These are phyloP conservation scores for Lasioglossum baleicum DNA, from an alignment of 1,140 invertebrate species.

Conservation along the genomic window DNA sequence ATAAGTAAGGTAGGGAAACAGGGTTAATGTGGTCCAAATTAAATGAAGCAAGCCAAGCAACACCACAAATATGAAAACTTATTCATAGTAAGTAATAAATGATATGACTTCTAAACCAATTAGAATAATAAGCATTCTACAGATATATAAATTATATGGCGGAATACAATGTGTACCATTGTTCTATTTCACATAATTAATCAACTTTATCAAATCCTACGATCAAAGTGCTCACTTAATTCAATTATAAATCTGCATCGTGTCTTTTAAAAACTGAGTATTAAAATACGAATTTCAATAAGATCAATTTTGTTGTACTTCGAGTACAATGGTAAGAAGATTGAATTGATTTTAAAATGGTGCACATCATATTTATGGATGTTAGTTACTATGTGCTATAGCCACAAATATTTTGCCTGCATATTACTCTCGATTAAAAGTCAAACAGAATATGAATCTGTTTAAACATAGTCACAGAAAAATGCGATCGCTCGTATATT, in stretches of 20 bases:
- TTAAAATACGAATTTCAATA: background rate
- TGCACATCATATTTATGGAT: constrained; percentile 47
- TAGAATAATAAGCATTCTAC: constrained; percentile 69
- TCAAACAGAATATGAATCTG: constrained; percentile 11
- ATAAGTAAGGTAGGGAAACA: constrained; percentile 73
- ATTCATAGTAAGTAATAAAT: constrained; percentile 57
- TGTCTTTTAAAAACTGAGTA: background rate
- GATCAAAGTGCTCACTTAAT: background rate
- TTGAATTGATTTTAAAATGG: background rate
- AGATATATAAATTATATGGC: constrained; percentile 63
- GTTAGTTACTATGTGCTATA: constrained; percentile 47
- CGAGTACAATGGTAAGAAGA: background rate
- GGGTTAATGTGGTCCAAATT: constrained; percentile 79
- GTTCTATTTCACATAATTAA: background rate
- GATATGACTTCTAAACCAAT: constrained; percentile 57
- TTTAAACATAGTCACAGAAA: constrained; percentile 30
- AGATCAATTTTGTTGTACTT: background rate
- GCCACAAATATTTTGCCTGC: constrained; percentile 56
- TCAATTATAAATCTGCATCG: background rate
- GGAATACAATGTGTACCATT: constrained; percentile 53
- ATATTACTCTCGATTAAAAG: constrained; percentile 35
- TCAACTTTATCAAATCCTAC: background rate
- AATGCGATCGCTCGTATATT: constrained; percentile 19
- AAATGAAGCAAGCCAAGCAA: constrained; percentile 77
- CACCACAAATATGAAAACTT: constrained; percentile 67